Conservation (phyloP, 2,113 vertebrate genomes). For the Podiceps cristatus region DNA sequence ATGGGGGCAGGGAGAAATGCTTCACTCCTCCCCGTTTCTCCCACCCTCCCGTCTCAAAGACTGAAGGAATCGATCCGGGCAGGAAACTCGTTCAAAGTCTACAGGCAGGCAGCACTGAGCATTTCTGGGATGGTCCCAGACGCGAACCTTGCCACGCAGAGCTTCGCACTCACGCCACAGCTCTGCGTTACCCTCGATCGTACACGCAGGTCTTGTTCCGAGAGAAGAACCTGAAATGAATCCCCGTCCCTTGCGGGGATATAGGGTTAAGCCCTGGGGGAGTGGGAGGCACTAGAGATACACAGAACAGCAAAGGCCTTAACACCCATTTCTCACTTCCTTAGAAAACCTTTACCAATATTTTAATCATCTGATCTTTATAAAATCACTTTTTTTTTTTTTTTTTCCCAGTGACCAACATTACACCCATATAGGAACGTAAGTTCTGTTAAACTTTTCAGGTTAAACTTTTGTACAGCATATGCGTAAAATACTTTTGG, state of each 20-base stretch:
- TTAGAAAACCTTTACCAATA: background rate
- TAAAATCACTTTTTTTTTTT: background rate
- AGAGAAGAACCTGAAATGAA: background rate
- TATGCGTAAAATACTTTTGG: background rate
- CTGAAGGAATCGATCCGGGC: background rate
- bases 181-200: background rate
- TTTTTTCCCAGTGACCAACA: too few species aligned
- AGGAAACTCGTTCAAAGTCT: background rate
- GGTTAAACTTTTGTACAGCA: background rate
- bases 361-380: background rate
- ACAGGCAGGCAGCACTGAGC: background rate
- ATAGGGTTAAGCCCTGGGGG: too few species aligned
- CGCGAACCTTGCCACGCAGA: background rate
- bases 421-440: background rate
- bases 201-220: rapidly evolving
- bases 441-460: background rate
- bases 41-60: background rate
- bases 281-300: rapidly evolving
- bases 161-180: rapidly evolving
- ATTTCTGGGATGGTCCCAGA: background rate
- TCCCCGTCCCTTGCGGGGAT: background rate
- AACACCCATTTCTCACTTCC: background rate
- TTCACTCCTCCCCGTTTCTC: background rate
- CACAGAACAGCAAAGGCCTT: background rate
- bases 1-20: background rate